Base-by-base conservation (phyloP, 1,140 invertebrate species). In the Leucophenga varia region DNA sequence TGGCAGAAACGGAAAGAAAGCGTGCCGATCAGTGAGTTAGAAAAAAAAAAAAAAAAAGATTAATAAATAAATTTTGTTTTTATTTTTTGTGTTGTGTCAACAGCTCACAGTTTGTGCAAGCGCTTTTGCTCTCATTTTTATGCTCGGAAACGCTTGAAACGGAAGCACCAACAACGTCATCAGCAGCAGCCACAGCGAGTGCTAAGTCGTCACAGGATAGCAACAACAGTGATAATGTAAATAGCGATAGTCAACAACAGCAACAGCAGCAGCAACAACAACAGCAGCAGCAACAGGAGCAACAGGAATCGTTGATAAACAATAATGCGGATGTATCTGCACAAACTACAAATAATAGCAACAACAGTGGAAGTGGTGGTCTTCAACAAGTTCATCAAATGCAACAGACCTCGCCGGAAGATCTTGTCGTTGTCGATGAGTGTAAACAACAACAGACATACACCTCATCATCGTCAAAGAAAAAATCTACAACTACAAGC, bases 191-290 rank as follows among this genome's bases (percentile, higher is more conserved):
- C 43, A 59, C 46, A 45, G 8, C 5, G n/a, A 30, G n/a, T 9
- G 14, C 16, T 10, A 25, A 3, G 45, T 17, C 35, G 36, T 47
- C 38, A 17, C 51, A 54, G 25, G 47, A 54, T 35, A 10, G 13
- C 46, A 57, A 49, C 44, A 74, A 67, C 54, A 72, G 71, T 74
- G 71, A 74, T 74, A 74, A 64, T 74, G 68, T 74, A 74, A 74
- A 74, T 74, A 74, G 59, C 48, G 71, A 43, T 54, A 67, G 59
- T n/a, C n/a, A n/a, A n/a, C n/a, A 22, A 34, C 31, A 19, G 40
- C 45, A 14, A 25, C 41, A 19, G 37, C 44, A 56, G 30, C 46
- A 53, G 40, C 56, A 57, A 35, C 43, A 57, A 30, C 47, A 34
- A 36, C 17, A 43, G 40, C 54, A 59, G 17, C 52, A 64, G 48